Evolutionary conservation across 1,140 invertebrate genomes (phyloP), one percentile per base, ranked within the genome.

Genomic region (Lamellibrachia luymesi): DNA sequence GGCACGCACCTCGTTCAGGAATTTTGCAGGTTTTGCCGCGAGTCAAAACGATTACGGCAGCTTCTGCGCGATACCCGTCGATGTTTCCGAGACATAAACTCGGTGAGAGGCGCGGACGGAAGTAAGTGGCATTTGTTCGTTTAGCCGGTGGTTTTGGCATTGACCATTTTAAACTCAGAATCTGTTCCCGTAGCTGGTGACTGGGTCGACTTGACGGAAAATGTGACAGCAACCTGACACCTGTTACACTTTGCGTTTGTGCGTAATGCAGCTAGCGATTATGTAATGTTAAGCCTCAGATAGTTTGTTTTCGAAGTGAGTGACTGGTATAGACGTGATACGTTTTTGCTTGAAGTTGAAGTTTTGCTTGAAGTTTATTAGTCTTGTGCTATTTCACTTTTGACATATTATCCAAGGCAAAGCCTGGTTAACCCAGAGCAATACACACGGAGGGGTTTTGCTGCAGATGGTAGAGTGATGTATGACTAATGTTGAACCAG

Each of bases 61-160:
- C 49, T 93, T 10, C 51, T 93, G 64, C 27, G 27, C 2, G 64
- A 93, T 17, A 93, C 92, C 49, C 56, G 89, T 50, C 38, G n/a
- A 22, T 93, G 92, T 38, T 93, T 93, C 64, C n/a, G 49, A 90
- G 92, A 93, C 6, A 93, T 93, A 49, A 93, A 93, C 89, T 49
- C 38, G 27, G 92, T 56, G 8, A 56, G 38, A 38, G 80, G 56
- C 25, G n/a, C 52, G 10, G 51, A 93, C 13, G 92, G 92, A 80
- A 50, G 92, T 93, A 93, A 89, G 92, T 25, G 52, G 38, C 27
- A 13, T 91, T 49, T 38, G 27, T 91, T 49, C 8, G 27, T 51
- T 91, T 13, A 91, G 49, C 51, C 91, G 17, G 49, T n/a, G 90
- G 50, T 27, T 91, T 49, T 50, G 91, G 51, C 13, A 50, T 91